Conservation (phyloP, 2,797 vertebrate species). For the Poecilia picta region DNA sequence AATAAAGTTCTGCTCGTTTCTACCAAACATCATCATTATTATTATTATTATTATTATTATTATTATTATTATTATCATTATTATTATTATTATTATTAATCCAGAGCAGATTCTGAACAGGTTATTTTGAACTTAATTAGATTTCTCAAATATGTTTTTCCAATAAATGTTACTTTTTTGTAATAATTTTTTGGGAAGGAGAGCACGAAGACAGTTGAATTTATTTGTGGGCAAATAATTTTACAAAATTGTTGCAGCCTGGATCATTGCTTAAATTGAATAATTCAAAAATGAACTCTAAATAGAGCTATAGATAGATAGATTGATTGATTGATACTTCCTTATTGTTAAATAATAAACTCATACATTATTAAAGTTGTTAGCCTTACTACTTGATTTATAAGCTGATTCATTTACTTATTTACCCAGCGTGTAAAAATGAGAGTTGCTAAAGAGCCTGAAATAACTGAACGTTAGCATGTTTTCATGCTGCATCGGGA, state of each 20-base stretch:
- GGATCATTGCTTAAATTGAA: background rate
- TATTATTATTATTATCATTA: too few relatives aligned
- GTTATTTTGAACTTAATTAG: background rate
- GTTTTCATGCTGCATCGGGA: slow-evolving; percentile 17
- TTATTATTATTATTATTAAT: too few relatives aligned
- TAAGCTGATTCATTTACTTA: background rate
- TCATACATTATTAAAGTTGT: background rate
- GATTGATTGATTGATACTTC: background rate
- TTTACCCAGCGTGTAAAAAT: background rate
- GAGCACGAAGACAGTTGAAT: background rate
- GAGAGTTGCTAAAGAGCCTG: background rate
- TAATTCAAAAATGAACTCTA: background rate
- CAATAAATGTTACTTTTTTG: background rate
- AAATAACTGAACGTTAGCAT: background rate
- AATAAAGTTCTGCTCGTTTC: background rate
- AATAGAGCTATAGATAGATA: too few relatives aligned
- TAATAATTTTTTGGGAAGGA: background rate
- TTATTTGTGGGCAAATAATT: background rate
- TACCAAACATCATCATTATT: background rate
- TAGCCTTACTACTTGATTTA: background rate
- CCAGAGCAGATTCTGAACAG: background rate
- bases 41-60: too few relatives aligned
- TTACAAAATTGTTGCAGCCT: background rate
- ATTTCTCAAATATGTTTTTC: background rate
- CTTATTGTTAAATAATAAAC: background rate